phyloP scores from a whole-genome alignment of 1,140 invertebrate species.

The Coboldia fuscipes region DNA sequence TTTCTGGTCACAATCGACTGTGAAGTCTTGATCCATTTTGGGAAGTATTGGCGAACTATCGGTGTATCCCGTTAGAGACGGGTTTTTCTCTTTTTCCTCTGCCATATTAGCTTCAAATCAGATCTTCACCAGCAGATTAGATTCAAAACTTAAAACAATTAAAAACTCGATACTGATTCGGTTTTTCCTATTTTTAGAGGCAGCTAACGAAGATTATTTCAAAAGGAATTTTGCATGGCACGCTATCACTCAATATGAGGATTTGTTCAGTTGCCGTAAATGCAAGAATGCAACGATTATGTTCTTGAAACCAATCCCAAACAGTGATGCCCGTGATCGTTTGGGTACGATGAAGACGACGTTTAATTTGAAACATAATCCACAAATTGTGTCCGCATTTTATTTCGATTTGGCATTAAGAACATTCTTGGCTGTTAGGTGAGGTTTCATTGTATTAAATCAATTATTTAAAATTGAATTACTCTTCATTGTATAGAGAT shows the following conservation, averaged over 20 bases:
- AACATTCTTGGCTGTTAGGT: constrained; percentile 52
- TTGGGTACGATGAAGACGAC: constrained; percentile 40
- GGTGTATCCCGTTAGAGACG: no score
- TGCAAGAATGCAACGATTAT: constrained; percentile 48
- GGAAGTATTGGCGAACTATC: no score
- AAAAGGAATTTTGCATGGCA: constrained; percentile 35
- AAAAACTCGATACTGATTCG: background rate
- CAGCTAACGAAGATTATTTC: constrained; percentile 18
- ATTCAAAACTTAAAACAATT: no score
- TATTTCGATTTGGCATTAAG: constrained; percentile 63
- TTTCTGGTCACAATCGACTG: constrained; percentile 84
- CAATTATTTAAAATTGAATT: background rate
- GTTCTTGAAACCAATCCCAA: constrained; percentile 37
- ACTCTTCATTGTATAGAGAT: background rate
- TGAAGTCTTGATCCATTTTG: no score
- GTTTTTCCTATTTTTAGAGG: constrained; percentile 7
- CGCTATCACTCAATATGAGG: constrained; percentile 44
- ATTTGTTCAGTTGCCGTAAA: constrained; percentile 37
- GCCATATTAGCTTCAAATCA: no score
- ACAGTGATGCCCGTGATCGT: constrained; percentile 32
- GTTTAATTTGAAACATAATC: constrained; percentile 41
- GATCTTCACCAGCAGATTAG: no score
- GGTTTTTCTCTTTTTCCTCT: no score
- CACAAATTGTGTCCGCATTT: constrained; percentile 54
- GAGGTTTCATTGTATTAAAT: no score